Percentiles rank a stretch among this genome's conserved stretches.
Conservation (phyloP, 35 echinoderm and acorn worm species). For the Apostichopus parvimensis region DNA sequence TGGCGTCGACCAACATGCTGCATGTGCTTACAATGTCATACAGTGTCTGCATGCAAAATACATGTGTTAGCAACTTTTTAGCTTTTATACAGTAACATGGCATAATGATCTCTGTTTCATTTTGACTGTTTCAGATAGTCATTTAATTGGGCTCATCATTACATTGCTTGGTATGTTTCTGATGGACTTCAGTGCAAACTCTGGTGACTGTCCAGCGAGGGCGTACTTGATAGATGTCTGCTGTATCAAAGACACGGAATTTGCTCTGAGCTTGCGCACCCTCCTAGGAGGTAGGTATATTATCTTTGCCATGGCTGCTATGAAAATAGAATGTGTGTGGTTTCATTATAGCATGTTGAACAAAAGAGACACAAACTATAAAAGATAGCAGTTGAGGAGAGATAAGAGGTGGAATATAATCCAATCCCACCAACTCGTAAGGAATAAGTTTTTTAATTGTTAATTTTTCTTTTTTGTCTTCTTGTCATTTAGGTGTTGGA, state of each 20-base stretch:
- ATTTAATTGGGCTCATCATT: slow-evolving; percentile 64
- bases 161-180: slow-evolving; percentile 75
- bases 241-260: slow-evolving; percentile 66
- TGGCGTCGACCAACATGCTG: too few relatives aligned
- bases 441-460: not conserved
- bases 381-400: too few relatives aligned
- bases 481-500: slow-evolving; percentile 66
- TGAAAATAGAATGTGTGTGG: too few relatives aligned
- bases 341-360: too few relatives aligned
- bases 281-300: slow-evolving; percentile 72
- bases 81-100: too few relatives aligned
- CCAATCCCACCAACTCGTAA: too few relatives aligned
- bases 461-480: not conserved
- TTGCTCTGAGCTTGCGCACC: slow-evolving; percentile 71
- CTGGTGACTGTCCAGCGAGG: slow-evolving; percentile 81
- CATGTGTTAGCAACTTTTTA: too few relatives aligned
- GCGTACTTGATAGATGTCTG: slow-evolving; percentile 93
- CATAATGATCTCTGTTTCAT: not conserved
- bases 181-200: slow-evolving; percentile 85
- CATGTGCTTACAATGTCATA: too few relatives aligned
- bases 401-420: too few relatives aligned
- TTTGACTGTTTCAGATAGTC: slow-evolving; percentile 56
- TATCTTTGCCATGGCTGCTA: not conserved
- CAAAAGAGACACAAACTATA: too few relatives aligned
- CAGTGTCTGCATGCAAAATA: too few relatives aligned